Evolutionary conservation across 53 echinoderm and acorn worm genomes (phyloP).

Genomic region (Antedon mediterranea): DNA sequence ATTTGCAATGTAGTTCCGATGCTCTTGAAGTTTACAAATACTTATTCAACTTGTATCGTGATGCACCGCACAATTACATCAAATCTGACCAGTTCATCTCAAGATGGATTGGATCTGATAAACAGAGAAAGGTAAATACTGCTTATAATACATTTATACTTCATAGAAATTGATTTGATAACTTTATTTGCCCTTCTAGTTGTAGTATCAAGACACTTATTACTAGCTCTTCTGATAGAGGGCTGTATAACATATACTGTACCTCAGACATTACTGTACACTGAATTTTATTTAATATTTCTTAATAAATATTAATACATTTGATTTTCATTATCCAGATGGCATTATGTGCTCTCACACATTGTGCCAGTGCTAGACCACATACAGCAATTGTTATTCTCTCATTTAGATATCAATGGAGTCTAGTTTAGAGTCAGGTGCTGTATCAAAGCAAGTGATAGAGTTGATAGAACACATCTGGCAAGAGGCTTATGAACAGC

Average conservation of each 20-base stretch:
- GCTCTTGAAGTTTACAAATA: slow-evolving; percentile 33
- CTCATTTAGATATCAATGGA: slow-evolving; percentile 13
- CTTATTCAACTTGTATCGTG: slow-evolving; percentile 13
- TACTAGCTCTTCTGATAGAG: too few species aligned
- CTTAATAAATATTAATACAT: too few species aligned
- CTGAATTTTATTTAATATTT: too few species aligned
- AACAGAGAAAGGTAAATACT: slow-evolving; percentile 45
- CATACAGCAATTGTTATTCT: too few species aligned
- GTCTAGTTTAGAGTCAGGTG: slow-evolving; percentile 11
- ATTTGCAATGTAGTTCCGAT: slow-evolving; percentile 17
- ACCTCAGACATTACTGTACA: too few species aligned
- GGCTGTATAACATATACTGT: too few species aligned
- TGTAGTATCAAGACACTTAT: too few species aligned
- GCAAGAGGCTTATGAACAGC: slow-evolving; percentile 54
- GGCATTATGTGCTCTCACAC: too few species aligned
- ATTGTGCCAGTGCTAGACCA: too few species aligned
- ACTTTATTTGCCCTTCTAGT: too few species aligned
- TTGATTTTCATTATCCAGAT: too few species aligned
- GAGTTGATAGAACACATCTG: slow-evolving; percentile 42
- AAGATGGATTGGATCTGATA: slow-evolving; percentile 60
- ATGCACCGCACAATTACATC: background rate
- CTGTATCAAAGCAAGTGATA: slow-evolving; percentile 34
- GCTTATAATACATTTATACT: background rate
- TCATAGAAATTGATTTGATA: too few species aligned
- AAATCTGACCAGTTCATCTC: slow-evolving; percentile 45